Evolutionary conservation across 2,888 invertebrate genomes (phyloP).

Genomic region (Melitaea athalia): DNA sequence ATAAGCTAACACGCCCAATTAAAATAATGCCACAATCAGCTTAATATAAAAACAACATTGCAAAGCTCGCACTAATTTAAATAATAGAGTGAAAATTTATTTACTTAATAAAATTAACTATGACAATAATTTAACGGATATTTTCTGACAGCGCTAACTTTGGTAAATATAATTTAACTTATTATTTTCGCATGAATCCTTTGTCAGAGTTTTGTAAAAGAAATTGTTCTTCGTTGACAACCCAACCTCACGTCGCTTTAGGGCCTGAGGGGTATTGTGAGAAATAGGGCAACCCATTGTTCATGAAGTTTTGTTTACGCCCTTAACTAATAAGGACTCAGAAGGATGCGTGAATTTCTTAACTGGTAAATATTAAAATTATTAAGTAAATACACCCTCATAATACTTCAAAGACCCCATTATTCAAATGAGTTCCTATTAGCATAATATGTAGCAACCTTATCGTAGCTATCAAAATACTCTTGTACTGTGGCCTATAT

Average conservation of each 20-base stretch:
- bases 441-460: background rate
- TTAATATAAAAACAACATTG: slow-evolving; percentile 8
- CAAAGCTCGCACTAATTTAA: background rate
- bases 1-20: slow-evolving; percentile 7
- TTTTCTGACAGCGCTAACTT: background rate
- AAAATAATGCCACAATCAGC: slow-evolving; percentile 15
- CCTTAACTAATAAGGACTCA: slow-evolving; percentile 36
- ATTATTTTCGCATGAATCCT: slow-evolving; percentile 23
- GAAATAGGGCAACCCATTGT: slow-evolving; percentile 61
- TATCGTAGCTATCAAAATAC: background rate
- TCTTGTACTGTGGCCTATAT: background rate
- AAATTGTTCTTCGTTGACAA: slow-evolving; percentile 32
- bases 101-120: background rate
- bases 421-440: background rate
- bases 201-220: slow-evolving; percentile 16
- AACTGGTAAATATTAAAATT: background rate
- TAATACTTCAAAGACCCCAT: background rate
- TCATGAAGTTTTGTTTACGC: slow-evolving; percentile 55
- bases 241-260: slow-evolving; percentile 34
- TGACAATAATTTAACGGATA: background rate
- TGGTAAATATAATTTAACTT: slow-evolving; percentile 9
- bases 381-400: background rate
- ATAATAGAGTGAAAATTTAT: background rate
- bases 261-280: slow-evolving; percentile 45
- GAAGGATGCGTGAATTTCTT: slow-evolving; percentile 15